Conservation (phyloP, 2,113 vertebrate species). For the Myotis brandtii region DNA sequence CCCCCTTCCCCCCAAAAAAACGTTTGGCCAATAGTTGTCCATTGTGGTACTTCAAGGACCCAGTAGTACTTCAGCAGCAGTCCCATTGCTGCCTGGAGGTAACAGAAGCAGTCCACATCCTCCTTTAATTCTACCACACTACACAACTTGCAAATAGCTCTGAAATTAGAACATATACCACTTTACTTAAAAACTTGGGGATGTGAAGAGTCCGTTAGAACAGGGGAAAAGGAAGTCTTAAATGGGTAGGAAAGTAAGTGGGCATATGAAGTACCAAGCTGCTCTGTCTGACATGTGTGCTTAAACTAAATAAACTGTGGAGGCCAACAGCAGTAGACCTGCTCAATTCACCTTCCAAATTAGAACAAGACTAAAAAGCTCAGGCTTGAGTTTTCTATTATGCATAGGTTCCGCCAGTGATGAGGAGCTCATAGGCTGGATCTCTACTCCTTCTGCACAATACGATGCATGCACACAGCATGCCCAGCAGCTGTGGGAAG, state of each 20-base stretch:
- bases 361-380: conserved; percentile 76
- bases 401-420: conserved; percentile 93
- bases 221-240: conserved; percentile 15
- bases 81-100: conserved; percentile 65
- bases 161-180: conserved; percentile 77
- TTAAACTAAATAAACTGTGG: conserved; percentile 82
- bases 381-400: conserved; percentile 81
- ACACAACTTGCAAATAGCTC: conserved; percentile 76
- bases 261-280: conserved; percentile 78
- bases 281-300: conserved; percentile 85
- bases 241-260: conserved; percentile 71
- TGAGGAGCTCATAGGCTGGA: conserved; percentile 95
- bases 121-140: conserved; percentile 69
- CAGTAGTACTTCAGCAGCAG: conserved; percentile 54
- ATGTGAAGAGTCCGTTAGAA: conserved; percentile 67
- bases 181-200: conserved; percentile 71
- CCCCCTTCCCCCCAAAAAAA: conserved; percentile 8
- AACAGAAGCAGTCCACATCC: conserved; percentile 67
- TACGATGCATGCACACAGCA: conserved; percentile 95
- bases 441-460: conserved; percentile 93
- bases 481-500: conserved; percentile 92
- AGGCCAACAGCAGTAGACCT: conserved; percentile 80
- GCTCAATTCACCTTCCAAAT: conserved; percentile 78
- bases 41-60: conserved; percentile 66
- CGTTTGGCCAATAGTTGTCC: conserved; percentile 80